Conservation (phyloP, 2,888 invertebrate genomes). For the Euzetes globulus region DNA sequence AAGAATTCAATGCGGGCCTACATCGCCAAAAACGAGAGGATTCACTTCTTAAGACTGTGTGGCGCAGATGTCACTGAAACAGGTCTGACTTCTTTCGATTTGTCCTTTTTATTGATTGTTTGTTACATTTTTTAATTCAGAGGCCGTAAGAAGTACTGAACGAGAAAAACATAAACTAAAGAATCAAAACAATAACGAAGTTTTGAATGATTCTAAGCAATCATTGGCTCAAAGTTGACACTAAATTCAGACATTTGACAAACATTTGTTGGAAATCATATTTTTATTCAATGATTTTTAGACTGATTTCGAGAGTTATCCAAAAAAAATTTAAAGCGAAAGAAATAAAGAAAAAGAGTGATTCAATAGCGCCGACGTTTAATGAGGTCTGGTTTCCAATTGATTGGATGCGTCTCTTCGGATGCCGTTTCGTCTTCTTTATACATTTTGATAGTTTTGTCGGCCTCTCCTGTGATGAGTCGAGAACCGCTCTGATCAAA, state of each 20-base stretch:
- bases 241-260: neutral
- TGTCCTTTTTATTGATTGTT: too few relatives aligned
- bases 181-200: neutral
- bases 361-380: slow-evolving; percentile 78
- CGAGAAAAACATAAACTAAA: neutral
- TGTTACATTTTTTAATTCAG: slow-evolving; percentile 2
- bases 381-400: slow-evolving; percentile 94
- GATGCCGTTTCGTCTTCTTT: slow-evolving; percentile 86
- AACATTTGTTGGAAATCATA: neutral
- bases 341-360: neutral
- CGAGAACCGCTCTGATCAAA: slow-evolving; percentile 92
- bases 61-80: slow-evolving; percentile 59
- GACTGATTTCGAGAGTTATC: neutral
- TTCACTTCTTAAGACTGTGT: slow-evolving; percentile 75
- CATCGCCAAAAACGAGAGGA: slow-evolving; percentile 71
- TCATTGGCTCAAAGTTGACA: neutral
- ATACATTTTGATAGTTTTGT: slow-evolving; percentile 98
- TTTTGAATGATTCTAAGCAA: neutral
- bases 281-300: neutral
- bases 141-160: slow-evolving; percentile 15
- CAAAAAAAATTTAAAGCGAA: neutral
- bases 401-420: slow-evolving; percentile 75
- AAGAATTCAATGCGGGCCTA: slow-evolving; percentile 77
- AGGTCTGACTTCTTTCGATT: too few relatives aligned
- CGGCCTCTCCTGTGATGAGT: slow-evolving; percentile 92